These are phyloP conservation scores for Latheticus oryzae DNA, from an alignment of 2,888 invertebrate genomes.

Conservation along the genomic window DNA sequence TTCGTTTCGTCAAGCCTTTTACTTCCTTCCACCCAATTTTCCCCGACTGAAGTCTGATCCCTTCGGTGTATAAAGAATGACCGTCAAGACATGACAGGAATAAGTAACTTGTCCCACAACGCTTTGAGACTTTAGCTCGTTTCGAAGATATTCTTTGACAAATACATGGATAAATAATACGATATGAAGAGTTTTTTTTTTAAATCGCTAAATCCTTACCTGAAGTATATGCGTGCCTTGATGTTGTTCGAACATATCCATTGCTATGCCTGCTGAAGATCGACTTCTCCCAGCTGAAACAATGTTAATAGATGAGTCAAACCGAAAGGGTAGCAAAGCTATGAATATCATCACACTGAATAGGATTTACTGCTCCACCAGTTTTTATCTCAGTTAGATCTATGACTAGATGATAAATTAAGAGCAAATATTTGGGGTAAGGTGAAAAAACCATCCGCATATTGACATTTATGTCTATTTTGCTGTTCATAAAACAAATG, in stretches of 20 bases:
- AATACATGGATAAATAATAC: slow-evolving; percentile 45
- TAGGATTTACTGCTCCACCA: slow-evolving; percentile 44
- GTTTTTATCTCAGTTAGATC: slow-evolving; percentile 36
- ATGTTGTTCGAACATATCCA: slow-evolving; percentile 94
- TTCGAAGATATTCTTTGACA: slow-evolving; percentile 44
- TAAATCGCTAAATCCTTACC: slow-evolving; percentile 69
- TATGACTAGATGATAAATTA: slow-evolving; percentile 27
- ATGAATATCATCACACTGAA: slow-evolving; percentile 49
- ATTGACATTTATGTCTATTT: slow-evolving; percentile 34
- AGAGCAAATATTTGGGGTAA: slow-evolving; percentile 31
- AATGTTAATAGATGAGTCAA: slow-evolving; percentile 56
- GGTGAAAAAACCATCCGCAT: slow-evolving; percentile 13
- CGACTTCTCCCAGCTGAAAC: slow-evolving; percentile 81
- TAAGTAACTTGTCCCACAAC: slow-evolving; percentile 59
- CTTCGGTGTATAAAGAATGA: slow-evolving; percentile 66
- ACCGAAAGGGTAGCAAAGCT: slow-evolving; percentile 48
- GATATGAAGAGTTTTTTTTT: slow-evolving; percentile 34
- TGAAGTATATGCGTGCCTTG: slow-evolving; percentile 98
- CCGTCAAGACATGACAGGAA: slow-evolving; percentile 64
- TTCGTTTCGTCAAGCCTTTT: slow-evolving; percentile 57
- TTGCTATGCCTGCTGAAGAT: slow-evolving; percentile 75
- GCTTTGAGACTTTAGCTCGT: slow-evolving; percentile 41
- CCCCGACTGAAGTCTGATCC: slow-evolving; percentile 61
- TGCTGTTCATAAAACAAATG: slow-evolving; percentile 39
- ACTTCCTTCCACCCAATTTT: slow-evolving; percentile 62